Conservation (phyloP, 1,140 invertebrate species). For the Diplogasteroides magnus region DNA sequence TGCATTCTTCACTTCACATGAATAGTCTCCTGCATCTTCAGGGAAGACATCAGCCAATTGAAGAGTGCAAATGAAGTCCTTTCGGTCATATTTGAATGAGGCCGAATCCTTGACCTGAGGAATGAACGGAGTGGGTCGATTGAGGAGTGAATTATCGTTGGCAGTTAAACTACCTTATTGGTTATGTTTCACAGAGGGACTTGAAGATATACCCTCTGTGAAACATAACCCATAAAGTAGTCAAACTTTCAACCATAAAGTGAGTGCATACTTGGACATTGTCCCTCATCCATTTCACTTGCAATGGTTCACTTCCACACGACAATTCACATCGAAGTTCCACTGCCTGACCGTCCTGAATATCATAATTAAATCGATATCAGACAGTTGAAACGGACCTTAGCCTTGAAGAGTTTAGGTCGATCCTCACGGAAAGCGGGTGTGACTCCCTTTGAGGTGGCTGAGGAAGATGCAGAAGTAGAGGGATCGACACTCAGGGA, state of each 20-base stretch:
- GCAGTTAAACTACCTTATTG: too few species aligned
- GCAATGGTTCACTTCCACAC: conserved; percentile 43
- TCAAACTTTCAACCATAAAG: too few species aligned
- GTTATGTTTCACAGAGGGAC: too few species aligned
- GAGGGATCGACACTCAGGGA: conserved; percentile 58
- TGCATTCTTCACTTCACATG: conserved; percentile 77
- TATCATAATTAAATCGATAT: too few species aligned
- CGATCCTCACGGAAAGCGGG: conserved; percentile 21
- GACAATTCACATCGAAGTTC: neutral
- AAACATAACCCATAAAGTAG: too few species aligned
- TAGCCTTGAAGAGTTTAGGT: conserved; percentile 8
- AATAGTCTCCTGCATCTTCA: conserved; percentile 84
- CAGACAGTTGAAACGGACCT: too few species aligned
- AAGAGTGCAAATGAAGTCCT: conserved; percentile 54
- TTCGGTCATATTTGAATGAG: conserved; percentile 32
- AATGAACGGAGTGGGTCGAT: too few species aligned
- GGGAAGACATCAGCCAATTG: conserved; percentile 82
- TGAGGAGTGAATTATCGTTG: too few species aligned
- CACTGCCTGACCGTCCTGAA: conserved; percentile 17
- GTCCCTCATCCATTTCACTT: conserved; percentile 41
- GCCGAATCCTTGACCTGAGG: conserved; percentile 36
- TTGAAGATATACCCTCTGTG: too few species aligned
- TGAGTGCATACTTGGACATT: conserved; percentile 26
- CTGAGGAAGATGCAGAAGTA: conserved; percentile 59
- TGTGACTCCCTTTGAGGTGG: conserved; percentile 23